Evolutionary conservation across 1,140 invertebrate genomes (phyloP).

Genomic region (Cardiocondyla obscurior): DNA sequence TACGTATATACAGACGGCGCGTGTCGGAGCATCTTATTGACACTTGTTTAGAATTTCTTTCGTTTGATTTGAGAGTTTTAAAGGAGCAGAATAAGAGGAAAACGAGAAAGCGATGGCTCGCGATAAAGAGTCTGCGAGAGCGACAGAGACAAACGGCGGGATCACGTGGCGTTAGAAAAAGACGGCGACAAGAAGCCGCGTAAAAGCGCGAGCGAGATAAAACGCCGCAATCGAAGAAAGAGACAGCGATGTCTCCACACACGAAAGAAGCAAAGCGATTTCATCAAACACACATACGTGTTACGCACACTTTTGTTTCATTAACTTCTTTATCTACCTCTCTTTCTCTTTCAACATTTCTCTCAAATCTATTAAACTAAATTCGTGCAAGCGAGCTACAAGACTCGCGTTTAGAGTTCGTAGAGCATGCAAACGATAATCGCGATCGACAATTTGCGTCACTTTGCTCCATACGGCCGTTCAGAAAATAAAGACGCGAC

Average conservation of each 20-base stretch:
- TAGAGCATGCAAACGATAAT: no score
- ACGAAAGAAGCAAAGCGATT: slow-evolving; percentile 42
- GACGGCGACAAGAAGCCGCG: neutral
- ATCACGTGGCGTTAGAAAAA: slow-evolving; percentile 10
- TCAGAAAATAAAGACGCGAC: slow-evolving; percentile 12
- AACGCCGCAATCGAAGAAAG: neutral
- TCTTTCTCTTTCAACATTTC: neutral
- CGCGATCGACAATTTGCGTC: neutral
- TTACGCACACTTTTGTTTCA: neutral
- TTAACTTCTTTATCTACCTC: neutral
- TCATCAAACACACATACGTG: slow-evolving; percentile 52
- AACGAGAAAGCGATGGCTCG: neutral
- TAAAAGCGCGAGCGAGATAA: neutral
- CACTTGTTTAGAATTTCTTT: slow-evolving; percentile 4
- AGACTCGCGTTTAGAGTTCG: neutral
- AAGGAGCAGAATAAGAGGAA: neutral
- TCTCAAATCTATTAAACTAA: neutral
- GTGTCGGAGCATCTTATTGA: neutral
- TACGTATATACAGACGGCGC: no score
- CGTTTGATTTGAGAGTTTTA: neutral
- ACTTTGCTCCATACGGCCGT: neutral
- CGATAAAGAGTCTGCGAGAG: neutral
- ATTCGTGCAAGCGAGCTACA: no score
- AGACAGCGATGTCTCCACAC: slow-evolving; percentile 33
- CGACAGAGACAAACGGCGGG: neutral